Base-by-base conservation (phyloP, 2,888 invertebrate species). In the Lysandra bellargus region DNA sequence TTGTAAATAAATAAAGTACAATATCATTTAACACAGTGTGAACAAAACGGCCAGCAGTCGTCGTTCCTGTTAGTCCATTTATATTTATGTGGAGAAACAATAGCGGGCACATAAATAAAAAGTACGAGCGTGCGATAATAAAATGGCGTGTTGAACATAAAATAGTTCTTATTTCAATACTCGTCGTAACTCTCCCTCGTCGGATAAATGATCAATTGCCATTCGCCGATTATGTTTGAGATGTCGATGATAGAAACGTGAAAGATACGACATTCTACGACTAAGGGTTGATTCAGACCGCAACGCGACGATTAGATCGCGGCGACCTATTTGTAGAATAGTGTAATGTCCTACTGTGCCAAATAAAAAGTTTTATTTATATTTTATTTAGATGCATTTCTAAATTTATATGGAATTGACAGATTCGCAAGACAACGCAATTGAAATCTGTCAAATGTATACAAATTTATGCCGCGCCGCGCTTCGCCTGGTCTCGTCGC, bases 141-240 rank as follows among this genome's bases (percentile, higher is more conserved):
- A 69, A 69, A 37, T 69, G 33, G 33, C 69, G 69, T 69, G 69
- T 69, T 69, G 33, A 69, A 69, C 33, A 69, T 69, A 69, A 69
- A 69, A 69, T 69, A 69, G 69, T 69, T 69, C 69, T 69, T 69
- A 69, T 69, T 69, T 69, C 33, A 69, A 69, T 33, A 69, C 17
- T 33, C 69, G 69, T 69, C 69, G 33, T 69, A 33, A 33, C 12
- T 69, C 30, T 30, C 23, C 4, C 64, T 12, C 64, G 64, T 33
- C 69, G 69, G 23, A 69, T 69, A 14, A 33, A 37, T 69, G 33
- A 69, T 69, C 69, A 6, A 69, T 69, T 23, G 69, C 4, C 33
- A 37, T 33, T 69, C 2, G 14, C 12, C 33, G 69, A 69, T 33
- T 12, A 37, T 69, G 14, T 37, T 37, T 4, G 3, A 1, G 69